phyloP scores from a whole-genome alignment of 2,888 invertebrate species.

The Slavum lentiscoides region DNA sequence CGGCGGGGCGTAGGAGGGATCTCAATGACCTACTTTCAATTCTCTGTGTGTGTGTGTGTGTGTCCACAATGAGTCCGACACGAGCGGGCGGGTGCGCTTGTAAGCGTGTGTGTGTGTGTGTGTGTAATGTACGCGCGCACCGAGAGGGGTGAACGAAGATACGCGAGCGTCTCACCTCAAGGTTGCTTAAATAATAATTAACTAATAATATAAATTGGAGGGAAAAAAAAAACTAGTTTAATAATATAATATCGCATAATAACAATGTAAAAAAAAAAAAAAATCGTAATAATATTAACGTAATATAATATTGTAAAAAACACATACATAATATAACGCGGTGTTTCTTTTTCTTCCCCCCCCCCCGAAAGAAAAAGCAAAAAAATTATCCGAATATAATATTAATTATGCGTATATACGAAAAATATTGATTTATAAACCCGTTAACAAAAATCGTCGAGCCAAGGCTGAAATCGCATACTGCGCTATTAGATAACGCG shows the following conservation, averaged over 20 bases:
- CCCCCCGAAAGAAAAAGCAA: no score
- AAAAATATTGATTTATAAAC: neutral
- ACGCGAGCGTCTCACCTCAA: constrained; percentile 50
- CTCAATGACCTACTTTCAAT: constrained; percentile 53
- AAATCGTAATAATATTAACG: constrained; percentile 31
- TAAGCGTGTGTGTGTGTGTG: neutral
- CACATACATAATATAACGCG: neutral
- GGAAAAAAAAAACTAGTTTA: constrained; percentile 35
- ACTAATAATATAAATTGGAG: constrained; percentile 31
- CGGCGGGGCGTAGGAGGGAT: constrained; percentile 39
- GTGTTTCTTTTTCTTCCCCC: neutral
- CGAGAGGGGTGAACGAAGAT: constrained; percentile 48
- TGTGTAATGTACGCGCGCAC: neutral
- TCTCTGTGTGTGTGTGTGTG: constrained; percentile 26
- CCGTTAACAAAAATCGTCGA: neutral
- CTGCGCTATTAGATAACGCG: neutral
- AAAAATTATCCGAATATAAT: no score
- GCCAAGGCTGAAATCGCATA: neutral
- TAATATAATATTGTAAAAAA: neutral
- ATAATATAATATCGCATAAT: constrained; percentile 15
- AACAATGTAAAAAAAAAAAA: constrained; percentile 5
- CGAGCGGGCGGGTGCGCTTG: constrained; percentile 4
- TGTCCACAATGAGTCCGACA: constrained; percentile 47
- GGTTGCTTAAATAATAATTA: constrained; percentile 51
- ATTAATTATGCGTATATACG: no score